Evolutionary conservation across 2,113 vertebrate species (phyloP).

Genomic region (Xyliphius kryptos): DNA sequence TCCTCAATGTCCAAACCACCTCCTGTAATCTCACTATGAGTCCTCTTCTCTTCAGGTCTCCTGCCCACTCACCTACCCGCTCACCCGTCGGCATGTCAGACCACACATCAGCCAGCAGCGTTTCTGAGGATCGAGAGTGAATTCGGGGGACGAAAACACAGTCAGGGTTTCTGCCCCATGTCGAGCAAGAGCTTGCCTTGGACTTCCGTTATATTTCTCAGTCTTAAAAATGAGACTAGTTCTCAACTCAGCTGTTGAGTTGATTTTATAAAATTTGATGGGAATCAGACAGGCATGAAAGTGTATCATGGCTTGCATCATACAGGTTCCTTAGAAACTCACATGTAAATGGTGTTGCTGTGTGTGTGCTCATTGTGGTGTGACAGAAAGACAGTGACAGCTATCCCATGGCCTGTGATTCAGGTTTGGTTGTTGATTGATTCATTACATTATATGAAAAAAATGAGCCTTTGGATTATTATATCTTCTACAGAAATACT

Average conservation of each 20-base stretch:
- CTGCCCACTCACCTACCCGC: conserved; percentile 48
- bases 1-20: conserved; percentile 52
- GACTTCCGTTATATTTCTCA: too few species aligned
- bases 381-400: too few species aligned
- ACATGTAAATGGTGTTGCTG: too few species aligned
- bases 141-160: conserved; percentile 51
- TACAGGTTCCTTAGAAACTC: too few species aligned
- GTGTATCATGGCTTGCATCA: conserved; percentile 4
- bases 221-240: background rate
- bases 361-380: too few species aligned
- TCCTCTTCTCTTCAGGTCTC: conserved; percentile 4
- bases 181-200: conserved; percentile 18
- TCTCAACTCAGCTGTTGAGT: background rate
- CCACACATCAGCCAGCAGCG: background rate
- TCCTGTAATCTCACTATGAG: conserved; percentile 26
- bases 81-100: conserved; percentile 38
- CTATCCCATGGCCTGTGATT: too few species aligned
- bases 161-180: conserved; percentile 40
- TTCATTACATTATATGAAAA: too few species aligned
- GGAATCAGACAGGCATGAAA: conserved; percentile 17
- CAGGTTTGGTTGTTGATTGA: too few species aligned
- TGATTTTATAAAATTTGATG: too few species aligned
- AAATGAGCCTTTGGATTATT: too few species aligned
- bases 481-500: too few species aligned
- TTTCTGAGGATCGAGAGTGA: conserved; percentile 52